Percentiles rank a stretch among this genome's conserved stretches.
These are phyloP conservation scores for Rhaphigaster nebulosa DNA, from an alignment of 2,888 invertebrate species.

Conservation along the genomic window DNA sequence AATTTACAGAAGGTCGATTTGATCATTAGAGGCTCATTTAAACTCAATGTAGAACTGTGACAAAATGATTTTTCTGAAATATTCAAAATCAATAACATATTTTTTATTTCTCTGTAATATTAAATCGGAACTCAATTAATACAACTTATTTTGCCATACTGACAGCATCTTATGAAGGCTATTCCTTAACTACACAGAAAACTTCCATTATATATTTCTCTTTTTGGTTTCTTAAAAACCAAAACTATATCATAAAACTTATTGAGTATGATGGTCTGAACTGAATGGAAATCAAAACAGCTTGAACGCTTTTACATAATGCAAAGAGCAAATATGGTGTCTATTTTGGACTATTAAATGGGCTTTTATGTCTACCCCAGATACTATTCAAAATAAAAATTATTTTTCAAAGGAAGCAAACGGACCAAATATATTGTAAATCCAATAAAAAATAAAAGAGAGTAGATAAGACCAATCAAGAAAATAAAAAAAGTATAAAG, in stretches of 20 bases:
- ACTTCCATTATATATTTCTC: background rate
- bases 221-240: background rate
- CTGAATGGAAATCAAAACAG: background rate
- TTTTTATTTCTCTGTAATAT: background rate
- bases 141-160: background rate
- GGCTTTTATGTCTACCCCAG: too few species aligned
- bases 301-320: background rate
- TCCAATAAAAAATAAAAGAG: background rate
- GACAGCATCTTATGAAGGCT: background rate
- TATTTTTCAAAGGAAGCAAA: background rate
- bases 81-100: background rate
- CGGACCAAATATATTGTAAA: background rate
- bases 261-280: background rate
- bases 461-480: background rate
- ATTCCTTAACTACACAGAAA: background rate
- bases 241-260: background rate
- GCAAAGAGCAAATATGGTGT: background rate
- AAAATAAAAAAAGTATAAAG: background rate
- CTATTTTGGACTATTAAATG: background rate
- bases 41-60: background rate
- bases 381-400: background rate
- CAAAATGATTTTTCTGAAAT: background rate
- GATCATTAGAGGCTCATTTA: background rate
- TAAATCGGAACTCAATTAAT: background rate
- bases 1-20: background rate